Base-by-base conservation (phyloP, 2,888 invertebrate genomes). In the Nomada ferruginata region DNA sequence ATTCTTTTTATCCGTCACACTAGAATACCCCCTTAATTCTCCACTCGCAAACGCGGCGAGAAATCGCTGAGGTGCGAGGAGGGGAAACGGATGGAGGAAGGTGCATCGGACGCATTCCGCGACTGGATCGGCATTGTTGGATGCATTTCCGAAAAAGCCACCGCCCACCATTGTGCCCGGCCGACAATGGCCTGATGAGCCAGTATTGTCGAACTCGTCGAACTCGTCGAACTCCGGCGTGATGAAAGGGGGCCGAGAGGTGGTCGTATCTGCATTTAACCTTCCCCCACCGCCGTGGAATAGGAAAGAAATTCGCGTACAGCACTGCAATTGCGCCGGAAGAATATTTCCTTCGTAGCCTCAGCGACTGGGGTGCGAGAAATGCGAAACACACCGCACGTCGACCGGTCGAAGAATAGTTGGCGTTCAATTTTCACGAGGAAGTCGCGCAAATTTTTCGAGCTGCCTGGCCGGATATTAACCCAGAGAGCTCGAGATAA, bases 101-200 rank as follows among this genome's bases (percentile, higher is more conserved):
- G 59, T 50, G 77, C 75, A 74, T 73, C n/a, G 61, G 79, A 57
- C 66, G 77, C 79, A 79, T 71, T 78, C 71, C 65, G 71, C 44
- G n/a, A 57, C 61, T 55, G 75, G 79, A 78, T 83, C 87, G 73
- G 75, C 64, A 55, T 75, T 73, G 70, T 63, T 53, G 53, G 20
- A 63, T 68, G 79, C 82, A 79, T 89, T 89, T 89, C 86, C 85
- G 84, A 80, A 81, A 83, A 82, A 82, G 76, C 79, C 69, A 60
- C 77, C 81, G 77, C 78, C 81, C 65, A 71, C 86, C 74, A 89
- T 90, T 90, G 88, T 89, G 78, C 69, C 63, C 26, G 57, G 66
- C 26, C 83, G 83, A 91, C 90, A 91, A 91, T 90, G 79, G 84
- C 78, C 85, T 90, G 91, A 91, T 90, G 91, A 91, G 89, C 87